A percentile compares a stretch with the other conserved stretches of the same genome.
These are phyloP conservation scores for Caenorhabditis zanzibari DNA, from an alignment of 2,888 invertebrate species.

Conservation along the genomic window DNA sequence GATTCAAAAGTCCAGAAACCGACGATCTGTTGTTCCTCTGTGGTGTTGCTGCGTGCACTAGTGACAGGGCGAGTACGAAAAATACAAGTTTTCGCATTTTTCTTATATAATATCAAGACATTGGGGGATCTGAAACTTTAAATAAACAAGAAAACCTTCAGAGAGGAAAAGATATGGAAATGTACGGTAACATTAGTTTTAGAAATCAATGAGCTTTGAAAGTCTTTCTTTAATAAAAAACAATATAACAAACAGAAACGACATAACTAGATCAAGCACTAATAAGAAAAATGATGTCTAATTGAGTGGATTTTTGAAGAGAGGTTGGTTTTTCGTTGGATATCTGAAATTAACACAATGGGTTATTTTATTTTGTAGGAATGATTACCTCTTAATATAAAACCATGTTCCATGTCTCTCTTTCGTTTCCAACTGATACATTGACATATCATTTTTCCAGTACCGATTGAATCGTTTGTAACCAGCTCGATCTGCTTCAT, in stretches of 20 bases:
- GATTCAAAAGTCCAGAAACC: constrained; percentile 7
- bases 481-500: constrained; percentile 80
- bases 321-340: constrained; percentile 71
- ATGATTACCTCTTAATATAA: constrained; percentile 79
- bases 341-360: constrained; percentile 48
- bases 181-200: constrained; percentile 8
- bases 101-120: constrained; percentile 27
- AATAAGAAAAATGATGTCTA: constrained; percentile 4
- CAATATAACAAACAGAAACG: constrained; percentile 28
- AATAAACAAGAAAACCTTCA: background rate
- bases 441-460: constrained; percentile 81
- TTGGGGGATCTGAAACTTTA: constrained; percentile 9
- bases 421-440: constrained; percentile 79
- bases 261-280: constrained; percentile 16
- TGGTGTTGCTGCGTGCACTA: background rate
- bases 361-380: background rate
- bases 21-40: background rate
- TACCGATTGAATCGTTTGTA: constrained; percentile 82
- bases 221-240: constrained; percentile 7
- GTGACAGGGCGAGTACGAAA: constrained; percentile 1
- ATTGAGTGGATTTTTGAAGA: constrained; percentile 64
- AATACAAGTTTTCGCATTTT: constrained; percentile 26
- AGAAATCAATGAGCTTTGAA: constrained; percentile 6
- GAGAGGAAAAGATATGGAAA: constrained; percentile 7
- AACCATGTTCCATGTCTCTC: constrained; percentile 79